A percentile compares a stretch with the other conserved stretches of the same genome.
Evolutionary conservation across 2,113 vertebrate genomes (phyloP).

Genomic region (Alexandromys fortis): DNA sequence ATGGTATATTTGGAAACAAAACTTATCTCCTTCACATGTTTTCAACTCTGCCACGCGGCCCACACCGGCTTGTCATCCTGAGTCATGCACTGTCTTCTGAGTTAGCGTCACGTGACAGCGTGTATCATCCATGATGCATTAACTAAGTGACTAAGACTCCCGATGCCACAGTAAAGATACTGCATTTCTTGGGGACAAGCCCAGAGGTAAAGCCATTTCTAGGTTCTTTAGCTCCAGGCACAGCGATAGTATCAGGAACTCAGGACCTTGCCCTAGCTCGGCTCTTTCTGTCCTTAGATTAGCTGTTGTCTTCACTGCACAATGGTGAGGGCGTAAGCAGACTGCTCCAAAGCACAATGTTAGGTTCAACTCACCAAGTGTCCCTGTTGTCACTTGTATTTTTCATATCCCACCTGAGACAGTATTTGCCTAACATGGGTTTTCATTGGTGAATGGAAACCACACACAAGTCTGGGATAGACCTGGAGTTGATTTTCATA

Average conservation of each 20-base stretch:
- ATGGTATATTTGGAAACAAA: constrained; percentile 2
- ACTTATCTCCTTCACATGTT: background rate
- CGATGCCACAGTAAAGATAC: background rate
- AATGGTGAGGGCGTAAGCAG: background rate
- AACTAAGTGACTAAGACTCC: background rate
- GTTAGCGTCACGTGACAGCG: background rate
- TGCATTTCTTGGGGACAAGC: background rate
- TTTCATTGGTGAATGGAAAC: too few species aligned
- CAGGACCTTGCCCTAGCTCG: background rate
- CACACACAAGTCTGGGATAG: background rate
- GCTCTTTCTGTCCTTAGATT: background rate
- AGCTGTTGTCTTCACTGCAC: background rate
- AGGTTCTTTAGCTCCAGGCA: background rate
- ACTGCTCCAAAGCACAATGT: background rate
- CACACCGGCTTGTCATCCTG: background rate
- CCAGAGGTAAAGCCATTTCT: background rate
- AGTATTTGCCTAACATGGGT: background rate
- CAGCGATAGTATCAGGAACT: background rate
- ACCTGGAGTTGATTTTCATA: background rate
- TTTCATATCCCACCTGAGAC: background rate
- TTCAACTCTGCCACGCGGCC: background rate
- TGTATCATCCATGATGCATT: background rate
- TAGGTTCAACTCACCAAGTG: background rate
- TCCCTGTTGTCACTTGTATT: background rate
- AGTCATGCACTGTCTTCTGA: background rate